Evolutionary conservation across 2,888 invertebrate species (phyloP), one percentile per base, ranked within the genome.

Genomic region (Calliopum simillimum): DNA sequence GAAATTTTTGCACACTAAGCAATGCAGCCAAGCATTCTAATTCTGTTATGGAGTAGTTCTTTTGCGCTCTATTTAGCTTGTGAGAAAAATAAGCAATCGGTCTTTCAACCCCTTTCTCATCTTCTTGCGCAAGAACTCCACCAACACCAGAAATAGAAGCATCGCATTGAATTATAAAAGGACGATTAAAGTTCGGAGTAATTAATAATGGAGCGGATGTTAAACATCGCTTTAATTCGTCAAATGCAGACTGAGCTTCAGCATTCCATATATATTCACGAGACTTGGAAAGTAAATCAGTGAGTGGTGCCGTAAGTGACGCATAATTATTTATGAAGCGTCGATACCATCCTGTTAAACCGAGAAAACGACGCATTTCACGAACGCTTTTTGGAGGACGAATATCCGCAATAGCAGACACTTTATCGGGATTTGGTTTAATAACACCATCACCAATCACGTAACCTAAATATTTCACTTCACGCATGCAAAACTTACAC

Each of bases 321-420:
- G 68, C 59, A 61, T 68, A 73, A n/a, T 68, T 65, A 2, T 55
- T 68, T 16, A 70, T 23, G 46, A 73, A 75, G 4, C 71, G 61
- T 12, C 74, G 53, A 25, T 74, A 75, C 73, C 73, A 76, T 21
- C 75, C 73, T 6, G 73, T 68, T 44, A 74, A 69, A 8, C 75
- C 74, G 2, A 76, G 49, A 25, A 76, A 74, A 11, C 71, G 49
- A 47, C 74, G 25, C 5, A 75, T 53, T 47, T 74, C 70, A 1
- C 66, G 65, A 19, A 69, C 70, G 4, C 68, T 69, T n/a, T 47
- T 58, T 11, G 73, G 76, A 43, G 67, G 64, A 4, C 69, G 46
- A 55, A 75, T 71, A 14, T 72, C 43, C 5, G n/a, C 59, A 46
- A 75, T 74, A 2, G 75, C 73, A 4, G 65, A 65, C 3, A 74